A percentile compares a stretch with the other conserved stretches of the same genome.
Evolutionary conservation across 2,113 vertebrate species (phyloP).

Genomic region (Pitta sordida): DNA sequence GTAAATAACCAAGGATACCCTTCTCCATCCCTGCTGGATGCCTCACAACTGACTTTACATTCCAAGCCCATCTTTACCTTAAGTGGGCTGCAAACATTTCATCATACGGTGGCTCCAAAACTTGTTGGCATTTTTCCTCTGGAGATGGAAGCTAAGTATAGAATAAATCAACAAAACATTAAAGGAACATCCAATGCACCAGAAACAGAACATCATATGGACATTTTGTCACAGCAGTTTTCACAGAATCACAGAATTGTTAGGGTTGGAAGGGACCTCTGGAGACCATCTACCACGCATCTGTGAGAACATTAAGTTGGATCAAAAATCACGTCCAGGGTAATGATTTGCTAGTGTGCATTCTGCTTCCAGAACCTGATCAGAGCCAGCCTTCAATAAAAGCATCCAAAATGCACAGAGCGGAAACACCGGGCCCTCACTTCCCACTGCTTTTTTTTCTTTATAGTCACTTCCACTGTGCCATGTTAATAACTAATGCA

Average conservation of each 20-base stretch:
- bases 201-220: background rate
- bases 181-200: background rate
- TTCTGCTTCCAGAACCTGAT: background rate
- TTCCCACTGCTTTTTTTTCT: background rate
- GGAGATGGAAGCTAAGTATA: constrained; percentile 83
- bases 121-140: constrained; percentile 97
- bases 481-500: background rate
- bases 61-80: constrained; percentile 71
- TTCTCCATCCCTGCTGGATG: background rate
- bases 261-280: background rate
- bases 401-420: background rate
- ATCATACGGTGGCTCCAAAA: constrained; percentile 92
- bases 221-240: background rate
- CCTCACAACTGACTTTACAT: background rate
- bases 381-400: background rate
- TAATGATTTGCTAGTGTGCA: background rate
- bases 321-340: background rate
- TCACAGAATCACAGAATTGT: background rate
- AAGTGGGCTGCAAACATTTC: constrained; percentile 98
- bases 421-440: background rate
- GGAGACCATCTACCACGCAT: too few relatives aligned
- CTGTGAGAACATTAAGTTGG: background rate
- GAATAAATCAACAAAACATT: background rate
- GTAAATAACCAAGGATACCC: background rate
- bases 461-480: background rate